Evolutionary conservation across 2,113 vertebrate genomes (phyloP).

Genomic region (Leucopsar rothschildi): DNA sequence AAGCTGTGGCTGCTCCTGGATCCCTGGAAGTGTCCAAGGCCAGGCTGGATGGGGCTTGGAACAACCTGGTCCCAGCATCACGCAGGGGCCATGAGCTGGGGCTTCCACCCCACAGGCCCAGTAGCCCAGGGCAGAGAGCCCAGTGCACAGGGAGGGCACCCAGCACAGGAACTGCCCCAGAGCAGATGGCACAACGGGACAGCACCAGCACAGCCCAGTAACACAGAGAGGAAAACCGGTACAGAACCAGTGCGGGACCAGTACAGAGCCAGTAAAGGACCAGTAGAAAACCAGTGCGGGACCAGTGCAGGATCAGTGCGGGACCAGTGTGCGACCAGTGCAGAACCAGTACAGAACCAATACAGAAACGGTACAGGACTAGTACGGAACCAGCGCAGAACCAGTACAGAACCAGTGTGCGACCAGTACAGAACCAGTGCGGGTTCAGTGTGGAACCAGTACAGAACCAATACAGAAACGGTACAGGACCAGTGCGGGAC

Average conservation of each 20-base stretch:
- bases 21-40: background rate
- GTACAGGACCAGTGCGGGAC: fast-evolving
- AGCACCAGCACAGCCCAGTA: fast-evolving
- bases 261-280: too few relatives aligned
- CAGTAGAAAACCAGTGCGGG: fast-evolving
- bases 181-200: fast-evolving
- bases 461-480: too few relatives aligned
- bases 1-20: background rate
- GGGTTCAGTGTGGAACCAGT: fast-evolving
- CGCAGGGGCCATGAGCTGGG: fast-evolving
- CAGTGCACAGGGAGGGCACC: background rate
- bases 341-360: fast-evolving
- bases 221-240: background rate
- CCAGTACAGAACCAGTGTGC: background rate
- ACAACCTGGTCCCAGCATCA: background rate
- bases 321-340: fast-evolving
- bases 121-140: background rate
- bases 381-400: fast-evolving
- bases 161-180: fast-evolving
- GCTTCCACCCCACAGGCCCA: background rate
- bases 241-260: background rate
- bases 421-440: fast-evolving
- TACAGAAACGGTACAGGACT: fast-evolving
- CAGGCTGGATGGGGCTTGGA: fast-evolving
- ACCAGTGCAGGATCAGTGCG: fast-evolving